Percentiles rank a stretch among this genome's conserved stretches.
These are phyloP conservation scores for Charaxes varanes DNA, from an alignment of 1,140 invertebrate genomes.

Conservation along the genomic window DNA sequence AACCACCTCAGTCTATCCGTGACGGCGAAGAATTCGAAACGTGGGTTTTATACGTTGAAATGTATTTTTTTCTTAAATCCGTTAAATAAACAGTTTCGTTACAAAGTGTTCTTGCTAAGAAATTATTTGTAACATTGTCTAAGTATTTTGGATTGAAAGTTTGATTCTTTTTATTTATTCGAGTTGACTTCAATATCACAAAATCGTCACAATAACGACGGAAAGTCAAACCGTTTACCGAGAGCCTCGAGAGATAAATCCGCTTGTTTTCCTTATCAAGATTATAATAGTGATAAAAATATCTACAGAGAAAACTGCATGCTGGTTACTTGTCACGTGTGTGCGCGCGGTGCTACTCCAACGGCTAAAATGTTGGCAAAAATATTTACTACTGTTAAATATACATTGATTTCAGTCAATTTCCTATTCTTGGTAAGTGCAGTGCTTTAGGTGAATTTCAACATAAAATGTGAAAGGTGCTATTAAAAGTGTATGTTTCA, in stretches of 20 bases:
- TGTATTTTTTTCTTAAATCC: no score
- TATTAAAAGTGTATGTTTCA: conserved; percentile 51
- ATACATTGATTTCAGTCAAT: conserved; percentile 54
- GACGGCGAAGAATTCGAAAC: no score
- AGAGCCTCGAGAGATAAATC: conserved; percentile 51
- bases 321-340: conserved; percentile 31
- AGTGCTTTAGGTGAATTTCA: conserved; percentile 16
- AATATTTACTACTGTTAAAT: conserved; percentile 68
- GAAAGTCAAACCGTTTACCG: conserved; percentile 26
- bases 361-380: conserved; percentile 54
- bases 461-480: conserved; percentile 19
- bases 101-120: no score
- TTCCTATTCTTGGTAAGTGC: conserved; percentile 63
- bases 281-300: conserved; percentile 67
- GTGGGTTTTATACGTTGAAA: no score
- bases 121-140: no score
- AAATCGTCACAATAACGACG: conserved; percentile 21
- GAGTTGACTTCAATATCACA: no score
- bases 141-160: no score
- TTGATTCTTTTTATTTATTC: no score
- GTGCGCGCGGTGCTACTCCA: conserved; percentile 18
- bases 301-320: conserved; percentile 45
- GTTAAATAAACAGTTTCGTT: no score
- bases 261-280: conserved; percentile 68
- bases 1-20: no score